Evolutionary conservation across 2,888 invertebrate species (phyloP).

Genomic region (Scrobipalpa atriplicella): DNA sequence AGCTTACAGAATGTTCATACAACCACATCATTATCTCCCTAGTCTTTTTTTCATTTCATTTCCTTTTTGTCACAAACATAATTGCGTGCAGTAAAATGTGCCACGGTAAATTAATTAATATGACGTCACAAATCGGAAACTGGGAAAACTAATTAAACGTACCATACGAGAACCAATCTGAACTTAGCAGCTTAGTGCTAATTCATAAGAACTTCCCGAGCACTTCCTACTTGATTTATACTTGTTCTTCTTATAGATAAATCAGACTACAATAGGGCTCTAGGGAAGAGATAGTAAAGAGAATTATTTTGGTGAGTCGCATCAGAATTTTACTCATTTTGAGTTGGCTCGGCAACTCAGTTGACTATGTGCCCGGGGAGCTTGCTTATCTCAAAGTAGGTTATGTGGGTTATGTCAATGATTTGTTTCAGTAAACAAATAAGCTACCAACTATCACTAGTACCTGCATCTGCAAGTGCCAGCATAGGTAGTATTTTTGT

Average conservation of each 20-base stretch:
- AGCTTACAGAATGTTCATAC: too few relatives aligned
- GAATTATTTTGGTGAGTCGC: background rate
- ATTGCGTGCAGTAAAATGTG: background rate
- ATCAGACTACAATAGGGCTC: conserved; percentile 77
- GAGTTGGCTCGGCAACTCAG: too few relatives aligned
- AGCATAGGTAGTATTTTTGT: too few relatives aligned
- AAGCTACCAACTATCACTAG: too few relatives aligned
- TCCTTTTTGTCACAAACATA: too few relatives aligned
- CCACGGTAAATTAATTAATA: background rate
- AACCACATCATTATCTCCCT: too few relatives aligned
- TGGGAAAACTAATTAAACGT: conserved; percentile 16
- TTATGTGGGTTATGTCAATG: too few relatives aligned
- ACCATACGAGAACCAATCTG: conserved; percentile 29
- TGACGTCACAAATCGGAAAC: conserved; percentile 6
- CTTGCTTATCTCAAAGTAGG: too few relatives aligned
- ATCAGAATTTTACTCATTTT: background rate
- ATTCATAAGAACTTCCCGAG: conserved; percentile 55
- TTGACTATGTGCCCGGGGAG: too few relatives aligned
- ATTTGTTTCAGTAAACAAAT: too few relatives aligned
- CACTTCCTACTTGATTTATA: conserved; percentile 81
- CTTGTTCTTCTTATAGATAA: conserved; percentile 78
- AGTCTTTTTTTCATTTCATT: too few relatives aligned
- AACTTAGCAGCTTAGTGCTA: conserved; percentile 43
- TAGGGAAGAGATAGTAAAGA: conserved; percentile 40
- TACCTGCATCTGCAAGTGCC: too few relatives aligned